Evolutionary conservation across 2,113 vertebrate species (phyloP).

Genomic region (Scortum barcoo): DNA sequence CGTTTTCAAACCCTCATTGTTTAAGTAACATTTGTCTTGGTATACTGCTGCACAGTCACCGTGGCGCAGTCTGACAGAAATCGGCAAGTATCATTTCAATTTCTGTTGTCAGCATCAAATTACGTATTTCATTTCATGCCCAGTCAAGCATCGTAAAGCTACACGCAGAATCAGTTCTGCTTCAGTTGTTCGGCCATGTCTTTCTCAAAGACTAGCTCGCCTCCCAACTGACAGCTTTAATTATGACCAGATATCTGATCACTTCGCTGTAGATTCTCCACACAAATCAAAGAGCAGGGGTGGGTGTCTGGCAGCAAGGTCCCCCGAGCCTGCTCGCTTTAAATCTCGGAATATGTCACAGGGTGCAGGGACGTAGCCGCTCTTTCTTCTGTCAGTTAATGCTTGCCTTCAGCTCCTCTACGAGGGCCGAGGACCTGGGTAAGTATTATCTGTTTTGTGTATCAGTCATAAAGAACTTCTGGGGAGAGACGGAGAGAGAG

Average conservation of each 20-base stretch:
- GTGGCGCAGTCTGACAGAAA: conserved; percentile 77
- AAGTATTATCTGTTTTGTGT: conserved; percentile 50
- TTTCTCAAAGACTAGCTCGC: conserved; percentile 91
- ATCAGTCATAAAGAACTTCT: conserved; percentile 34
- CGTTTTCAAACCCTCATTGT: conserved; percentile 21
- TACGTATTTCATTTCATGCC: conserved; percentile 99
- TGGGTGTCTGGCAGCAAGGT: conserved; percentile 43
- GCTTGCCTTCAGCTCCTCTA: conserved; percentile 50
- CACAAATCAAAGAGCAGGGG: conserved; percentile 76
- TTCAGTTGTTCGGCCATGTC: conserved; percentile 93
- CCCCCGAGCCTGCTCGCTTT: conserved; percentile 50
- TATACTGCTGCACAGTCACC: conserved; percentile 68
- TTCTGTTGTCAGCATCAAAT: conserved; percentile 99
- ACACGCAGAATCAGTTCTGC: conserved; percentile 94
- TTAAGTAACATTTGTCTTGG: background rate
- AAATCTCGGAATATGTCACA: conserved; percentile 68
- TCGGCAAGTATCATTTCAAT: conserved; percentile 97
- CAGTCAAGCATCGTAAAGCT: conserved; percentile 96
- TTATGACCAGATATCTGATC: conserved; percentile 95
- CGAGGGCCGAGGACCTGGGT: conserved; percentile 28
- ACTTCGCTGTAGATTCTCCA: conserved; percentile 87
- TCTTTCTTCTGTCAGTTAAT: conserved; percentile 51
- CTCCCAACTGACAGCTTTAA: conserved; percentile 98
- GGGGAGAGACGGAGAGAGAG: background rate
- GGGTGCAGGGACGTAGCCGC: conserved; percentile 32